A percentile compares a stretch with the other conserved stretches of the same genome.
Evolutionary conservation across 2,888 invertebrate species (phyloP).

Genomic region (Mesodorylaimus sp.): DNA sequence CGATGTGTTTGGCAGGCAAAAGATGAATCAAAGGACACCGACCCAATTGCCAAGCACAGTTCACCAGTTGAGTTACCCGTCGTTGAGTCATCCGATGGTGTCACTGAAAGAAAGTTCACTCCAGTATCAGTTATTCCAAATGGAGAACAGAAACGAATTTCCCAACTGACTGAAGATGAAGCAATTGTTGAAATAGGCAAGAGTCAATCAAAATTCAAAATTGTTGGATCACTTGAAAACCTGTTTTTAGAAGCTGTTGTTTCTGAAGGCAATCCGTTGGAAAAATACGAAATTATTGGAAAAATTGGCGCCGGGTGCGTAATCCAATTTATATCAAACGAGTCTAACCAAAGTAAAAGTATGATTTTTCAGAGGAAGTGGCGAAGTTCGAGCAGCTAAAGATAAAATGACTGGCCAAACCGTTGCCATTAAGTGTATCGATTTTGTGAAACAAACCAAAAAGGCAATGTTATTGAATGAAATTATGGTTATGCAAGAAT

Average conservation of each 20-base stretch:
- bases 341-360: not conserved
- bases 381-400: constrained; percentile 69
- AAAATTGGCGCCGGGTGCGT: constrained; percentile 63
- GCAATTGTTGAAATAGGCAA: constrained; percentile 52
- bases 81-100: too few relatives aligned
- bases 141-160: too few relatives aligned
- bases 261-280: constrained; percentile 59
- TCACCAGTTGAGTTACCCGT: too few relatives aligned
- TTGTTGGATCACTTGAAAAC: too few relatives aligned
- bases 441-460: constrained; percentile 76
- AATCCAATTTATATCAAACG: not conserved
- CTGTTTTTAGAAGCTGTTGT: too few relatives aligned
- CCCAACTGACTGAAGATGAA: constrained; percentile 47
- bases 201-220: too few relatives aligned
- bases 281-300: constrained; percentile 57
- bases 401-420: constrained; percentile 36
- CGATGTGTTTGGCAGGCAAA: too few relatives aligned
- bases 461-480: constrained; percentile 88
- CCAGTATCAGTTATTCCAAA: too few relatives aligned
- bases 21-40: too few relatives aligned
- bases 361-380: constrained; percentile 48
- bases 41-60: too few relatives aligned
- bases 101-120: too few relatives aligned
- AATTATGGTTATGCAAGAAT: constrained; percentile 66
- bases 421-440: constrained; percentile 90